These are phyloP conservation scores for Stegostoma tigrinum DNA, from an alignment of 2,113 vertebrate genomes.

Conservation along the genomic window DNA sequence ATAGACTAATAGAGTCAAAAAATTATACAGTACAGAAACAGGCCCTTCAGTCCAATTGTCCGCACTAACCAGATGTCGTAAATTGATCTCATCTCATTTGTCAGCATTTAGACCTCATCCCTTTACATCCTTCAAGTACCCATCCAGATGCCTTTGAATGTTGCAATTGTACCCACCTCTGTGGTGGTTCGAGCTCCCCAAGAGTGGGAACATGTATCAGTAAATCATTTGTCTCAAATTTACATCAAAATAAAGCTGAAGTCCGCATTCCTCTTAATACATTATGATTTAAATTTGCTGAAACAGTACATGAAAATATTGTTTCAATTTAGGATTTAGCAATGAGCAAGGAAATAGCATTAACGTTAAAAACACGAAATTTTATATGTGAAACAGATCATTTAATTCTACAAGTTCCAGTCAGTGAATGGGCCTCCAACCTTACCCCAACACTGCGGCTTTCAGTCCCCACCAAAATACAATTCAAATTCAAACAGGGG, in stretches of 20 bases:
- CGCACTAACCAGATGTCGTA: too few species aligned
- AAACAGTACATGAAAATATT: background rate
- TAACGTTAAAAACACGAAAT: background rate
- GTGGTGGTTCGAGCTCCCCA: too few species aligned
- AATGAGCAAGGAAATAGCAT: background rate
- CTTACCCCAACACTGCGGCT: too few species aligned
- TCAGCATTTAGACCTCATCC: too few species aligned
- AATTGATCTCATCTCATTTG: too few species aligned
- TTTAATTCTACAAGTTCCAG: background rate
- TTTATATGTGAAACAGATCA: background rate
- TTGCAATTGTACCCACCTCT: too few species aligned
- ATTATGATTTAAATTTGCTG: background rate
- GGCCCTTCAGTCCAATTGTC: too few species aligned
- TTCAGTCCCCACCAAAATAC: background rate
- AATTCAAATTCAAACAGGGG: background rate
- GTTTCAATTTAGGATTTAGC: background rate
- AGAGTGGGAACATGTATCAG: too few species aligned
- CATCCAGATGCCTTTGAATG: too few species aligned
- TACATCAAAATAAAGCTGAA: background rate
- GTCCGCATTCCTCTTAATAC: background rate
- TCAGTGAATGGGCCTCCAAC: background rate
- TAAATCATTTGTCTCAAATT: background rate
- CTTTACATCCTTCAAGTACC: too few species aligned
- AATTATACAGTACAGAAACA: too few species aligned
- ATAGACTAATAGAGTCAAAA: too few species aligned